Percentiles rank a stretch among this genome's conserved stretches.
Conservation (phyloP, 2,888 invertebrate genomes). For the Bugula neritina region DNA sequence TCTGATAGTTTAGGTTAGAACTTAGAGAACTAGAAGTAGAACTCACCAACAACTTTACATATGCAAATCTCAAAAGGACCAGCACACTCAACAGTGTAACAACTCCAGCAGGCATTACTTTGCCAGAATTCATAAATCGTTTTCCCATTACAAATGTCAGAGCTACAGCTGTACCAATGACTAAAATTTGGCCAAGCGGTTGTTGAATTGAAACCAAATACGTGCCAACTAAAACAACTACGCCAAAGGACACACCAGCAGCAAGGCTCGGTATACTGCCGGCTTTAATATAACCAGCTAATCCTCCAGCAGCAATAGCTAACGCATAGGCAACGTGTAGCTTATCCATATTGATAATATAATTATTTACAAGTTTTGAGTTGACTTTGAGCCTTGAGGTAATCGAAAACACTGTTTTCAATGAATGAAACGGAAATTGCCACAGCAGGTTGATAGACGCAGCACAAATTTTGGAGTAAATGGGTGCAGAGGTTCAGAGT, state of each 20-base stretch:
- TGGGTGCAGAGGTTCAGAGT: no score
- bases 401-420: no score
- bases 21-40: no score
- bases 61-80: constrained; percentile 14
- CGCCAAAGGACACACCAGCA: constrained; percentile 14
- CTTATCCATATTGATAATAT: neutral
- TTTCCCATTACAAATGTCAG: constrained; percentile 23
- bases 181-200: neutral
- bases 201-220: constrained; percentile 12
- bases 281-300: constrained; percentile 19
- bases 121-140: constrained; percentile 16
- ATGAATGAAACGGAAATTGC: no score
- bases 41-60: neutral
- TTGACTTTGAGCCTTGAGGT: no score
- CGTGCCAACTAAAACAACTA: neutral
- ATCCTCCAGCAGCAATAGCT: constrained; percentile 18
- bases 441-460: no score
- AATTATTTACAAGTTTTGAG: no score
- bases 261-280: constrained; percentile 24
- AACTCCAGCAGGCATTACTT: constrained; percentile 24
- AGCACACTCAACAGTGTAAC: constrained; percentile 11
- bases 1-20: no score
- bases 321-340: neutral
- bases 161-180: neutral
- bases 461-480: no score